Base-by-base conservation (phyloP, 2,797 vertebrate genomes). In the Lithobates sylvaticus region DNA sequence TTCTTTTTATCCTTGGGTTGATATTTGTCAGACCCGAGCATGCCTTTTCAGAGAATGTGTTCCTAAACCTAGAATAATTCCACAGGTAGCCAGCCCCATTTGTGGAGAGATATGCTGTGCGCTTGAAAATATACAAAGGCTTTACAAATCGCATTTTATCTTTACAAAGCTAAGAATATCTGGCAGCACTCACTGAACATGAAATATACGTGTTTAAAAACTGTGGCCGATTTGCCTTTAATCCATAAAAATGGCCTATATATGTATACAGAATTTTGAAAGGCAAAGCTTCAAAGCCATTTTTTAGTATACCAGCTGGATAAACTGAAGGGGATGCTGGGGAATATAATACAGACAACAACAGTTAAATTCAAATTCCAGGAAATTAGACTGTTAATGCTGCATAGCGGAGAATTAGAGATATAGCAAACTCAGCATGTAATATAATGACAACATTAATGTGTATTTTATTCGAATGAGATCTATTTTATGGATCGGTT, bases 281-380 rank as follows among this genome's bases (percentile, higher is more conserved):
- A 83, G 44, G 23, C 77, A 54, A 47, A 42, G 68, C 81, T 68
- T 86, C 18, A 26, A 78, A 87, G 29, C 80, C n/a, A 80, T 76
- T 78, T 26, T 16, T 84, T 68, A 73, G 50, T 64, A 86, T 81
- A 86, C 88, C 70, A 13, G 70, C 74, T 67, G 69, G 74, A 79
- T 70, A 32, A 89, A 90, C 47, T 88, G 87, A 86, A 89, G 88
- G 23, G 69, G 90, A 86, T 86, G 89, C 88, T 85, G 91, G 88
- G 50, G 76, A 83, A 88, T 76, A 88, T 79, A 64, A 75, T 83
- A 87, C 42, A 89, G 90, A 91, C 90, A 70, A 54, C 90, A 89
- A 90, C 85, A 90, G 65, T 67, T 13, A 39, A 87, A 67, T 67
- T 15, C 26, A 67, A 26, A 29, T 29, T 67, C 65, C 13, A 29